phyloP scores from a whole-genome alignment of 2,888 invertebrate species.

The Lycaena phlaeas region DNA sequence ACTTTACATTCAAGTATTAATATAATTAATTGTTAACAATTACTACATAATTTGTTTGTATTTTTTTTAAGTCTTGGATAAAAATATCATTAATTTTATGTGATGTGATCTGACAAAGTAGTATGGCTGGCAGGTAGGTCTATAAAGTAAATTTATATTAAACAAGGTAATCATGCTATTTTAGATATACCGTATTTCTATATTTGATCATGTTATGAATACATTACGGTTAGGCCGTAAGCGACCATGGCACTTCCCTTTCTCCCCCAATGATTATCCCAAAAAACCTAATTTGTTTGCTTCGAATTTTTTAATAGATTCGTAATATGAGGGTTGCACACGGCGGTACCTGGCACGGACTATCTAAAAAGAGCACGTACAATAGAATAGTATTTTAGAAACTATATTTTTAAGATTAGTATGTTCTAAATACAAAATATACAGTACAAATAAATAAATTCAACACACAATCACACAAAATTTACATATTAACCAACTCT shows the following conservation, averaged over 20 bases:
- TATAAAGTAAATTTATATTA: not conserved
- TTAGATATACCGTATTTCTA: not conserved
- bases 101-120: constrained; percentile 56
- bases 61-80: constrained; percentile 17
- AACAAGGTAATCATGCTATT: not conserved
- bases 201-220: not conserved
- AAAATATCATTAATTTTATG: constrained; percentile 17
- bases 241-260: constrained; percentile 16
- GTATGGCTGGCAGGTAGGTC: constrained; percentile 64
- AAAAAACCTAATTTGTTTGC: constrained; percentile 25
- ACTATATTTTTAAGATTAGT: too few relatives aligned
- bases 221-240: not conserved
- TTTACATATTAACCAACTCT: too few relatives aligned
- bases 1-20: constrained; percentile 12
- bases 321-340: constrained; percentile 34
- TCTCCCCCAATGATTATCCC: constrained; percentile 33
- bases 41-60: constrained; percentile 15
- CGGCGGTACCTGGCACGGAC: constrained; percentile 51
- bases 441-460: too few relatives aligned
- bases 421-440: not conserved
- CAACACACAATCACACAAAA: too few relatives aligned
- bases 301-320: constrained; percentile 47
- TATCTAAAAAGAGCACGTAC: constrained; percentile 19
- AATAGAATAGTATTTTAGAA: too few relatives aligned
- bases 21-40: constrained; percentile 18